phyloP scores from a whole-genome alignment of 2,888 invertebrate genomes.

The Polia nebulosa region DNA sequence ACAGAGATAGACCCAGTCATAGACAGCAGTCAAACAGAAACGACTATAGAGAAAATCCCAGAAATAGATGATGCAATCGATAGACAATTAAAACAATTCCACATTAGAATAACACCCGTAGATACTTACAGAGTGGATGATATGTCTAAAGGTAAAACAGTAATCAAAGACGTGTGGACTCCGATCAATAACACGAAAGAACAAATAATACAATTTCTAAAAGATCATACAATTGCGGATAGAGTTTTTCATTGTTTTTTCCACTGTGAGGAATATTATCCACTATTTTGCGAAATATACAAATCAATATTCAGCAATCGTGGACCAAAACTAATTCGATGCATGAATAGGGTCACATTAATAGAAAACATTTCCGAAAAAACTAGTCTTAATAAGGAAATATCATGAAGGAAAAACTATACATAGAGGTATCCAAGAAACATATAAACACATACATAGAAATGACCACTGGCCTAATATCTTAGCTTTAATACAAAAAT shows the following conservation, averaged over 20 bases:
- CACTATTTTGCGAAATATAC: constrained; percentile 33
- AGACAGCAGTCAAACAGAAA: background rate
- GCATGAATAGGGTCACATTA: constrained; percentile 52
- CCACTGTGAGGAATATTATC: constrained; percentile 12
- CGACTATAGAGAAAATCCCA: constrained; percentile 18
- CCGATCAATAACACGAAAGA: constrained; percentile 48
- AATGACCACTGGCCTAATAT: constrained; percentile 52
- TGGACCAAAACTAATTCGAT: constrained; percentile 59
- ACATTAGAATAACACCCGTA: constrained; percentile 59
- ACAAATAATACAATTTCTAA: too few relatives aligned
- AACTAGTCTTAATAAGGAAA: constrained; percentile 33
- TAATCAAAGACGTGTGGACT: constrained; percentile 26
- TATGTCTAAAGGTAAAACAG: constrained; percentile 44
- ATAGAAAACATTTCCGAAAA: constrained; percentile 48
- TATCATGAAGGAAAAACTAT: constrained; percentile 46
- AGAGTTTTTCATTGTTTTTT: too few relatives aligned
- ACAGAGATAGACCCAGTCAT: background rate
- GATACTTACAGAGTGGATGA: constrained; percentile 57
- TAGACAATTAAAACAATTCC: constrained; percentile 64
- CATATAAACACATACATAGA: constrained; percentile 36
- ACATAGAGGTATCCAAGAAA: constrained; percentile 46
- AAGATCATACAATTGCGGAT: too few relatives aligned
- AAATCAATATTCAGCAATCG: constrained; percentile 57
- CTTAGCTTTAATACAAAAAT: constrained; percentile 60
- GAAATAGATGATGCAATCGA: constrained; percentile 62